Evolutionary conservation across 64 coral and sea anemone species (phyloP).

Genomic region (Acropora yongei): DNA sequence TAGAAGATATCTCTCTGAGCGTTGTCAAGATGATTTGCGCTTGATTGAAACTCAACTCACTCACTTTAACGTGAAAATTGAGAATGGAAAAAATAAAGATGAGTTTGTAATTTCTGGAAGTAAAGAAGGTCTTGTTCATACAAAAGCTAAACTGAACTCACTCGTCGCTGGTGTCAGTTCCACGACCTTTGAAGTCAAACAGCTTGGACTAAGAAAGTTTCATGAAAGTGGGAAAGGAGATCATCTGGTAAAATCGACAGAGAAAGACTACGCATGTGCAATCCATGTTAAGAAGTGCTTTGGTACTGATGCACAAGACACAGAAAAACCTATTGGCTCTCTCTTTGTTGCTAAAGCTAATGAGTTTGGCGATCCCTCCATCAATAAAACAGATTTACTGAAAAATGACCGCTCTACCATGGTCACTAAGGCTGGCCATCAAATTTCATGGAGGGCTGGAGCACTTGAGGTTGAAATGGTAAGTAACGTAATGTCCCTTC

Average conservation of each 20-base stretch:
- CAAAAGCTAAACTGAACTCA: neutral
- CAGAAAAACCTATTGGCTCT: neutral
- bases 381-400: neutral
- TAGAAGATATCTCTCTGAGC: slow-evolving; percentile 41
- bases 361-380: neutral
- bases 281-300: slow-evolving; percentile 28
- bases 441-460: slow-evolving; percentile 33
- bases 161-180: neutral
- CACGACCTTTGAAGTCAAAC: slow-evolving; percentile 13
- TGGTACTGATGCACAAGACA: neutral
- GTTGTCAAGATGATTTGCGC: slow-evolving; percentile 36
- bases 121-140: slow-evolving; percentile 40
- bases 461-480: slow-evolving; percentile 16
- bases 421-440: neutral
- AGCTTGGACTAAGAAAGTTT: slow-evolving; percentile 47
- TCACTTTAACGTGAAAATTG: slow-evolving; percentile 34
- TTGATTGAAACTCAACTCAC: slow-evolving; percentile 32
- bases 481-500: neutral
- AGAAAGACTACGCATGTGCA: slow-evolving; percentile 42
- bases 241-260: slow-evolving; percentile 22
- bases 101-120: slow-evolving; percentile 62
- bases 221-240: slow-evolving; percentile 32
- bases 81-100: neutral
- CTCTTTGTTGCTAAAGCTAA: neutral
- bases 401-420: neutral